Evolutionary conservation across 2,113 vertebrate species (phyloP), one percentile per base, ranked within the genome.

Genomic region (Pygoscelis antarcticus): DNA sequence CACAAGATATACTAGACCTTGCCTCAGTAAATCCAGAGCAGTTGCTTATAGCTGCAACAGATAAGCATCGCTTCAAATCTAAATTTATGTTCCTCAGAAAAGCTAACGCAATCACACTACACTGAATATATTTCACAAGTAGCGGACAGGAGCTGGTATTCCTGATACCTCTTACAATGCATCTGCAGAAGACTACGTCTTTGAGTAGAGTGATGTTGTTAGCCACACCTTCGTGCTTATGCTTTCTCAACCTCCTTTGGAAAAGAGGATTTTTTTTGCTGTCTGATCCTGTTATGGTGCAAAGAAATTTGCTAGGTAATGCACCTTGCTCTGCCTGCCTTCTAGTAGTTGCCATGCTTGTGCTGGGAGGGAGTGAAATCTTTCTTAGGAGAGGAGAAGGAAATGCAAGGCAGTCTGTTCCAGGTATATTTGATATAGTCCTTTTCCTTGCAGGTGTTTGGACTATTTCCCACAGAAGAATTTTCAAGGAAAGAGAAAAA

Each of bases 121-220:
- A 15, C 64, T 51, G 38, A 34, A 38, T 47, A 9, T 29, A 20
- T 58, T 93, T 78, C 64, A 47, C 44, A 77, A 9, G 76, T 13
- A 65, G 57, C 3, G 29, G 74, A 49, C 36, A 89, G 87, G 90
- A 87, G 68, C 71, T 80, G 54, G 70, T 74, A 22, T 1, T 78
- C 57, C 65, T n/a, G 13, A 6, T 57, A 32, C 23, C 25, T 74
- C 36, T 66, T 38, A 18, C 0, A 0, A 16, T 57, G 49, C 2
- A 13, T 72, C 61, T 52, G 54, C 42, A 81, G 66, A 27, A 64
- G 27, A 34, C 15, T 16, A 4, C 1, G 2, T 52, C 61, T 71
- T 36, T 29, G 57, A 65, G 46, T 4, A 4, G 16, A 52, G 54
- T 25, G 49, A 9, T 64, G 68, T 20, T 72, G 44, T 27, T 36